Evolutionary conservation across 2,888 invertebrate genomes (phyloP).

Genomic region (Stenodema calcarata): DNA sequence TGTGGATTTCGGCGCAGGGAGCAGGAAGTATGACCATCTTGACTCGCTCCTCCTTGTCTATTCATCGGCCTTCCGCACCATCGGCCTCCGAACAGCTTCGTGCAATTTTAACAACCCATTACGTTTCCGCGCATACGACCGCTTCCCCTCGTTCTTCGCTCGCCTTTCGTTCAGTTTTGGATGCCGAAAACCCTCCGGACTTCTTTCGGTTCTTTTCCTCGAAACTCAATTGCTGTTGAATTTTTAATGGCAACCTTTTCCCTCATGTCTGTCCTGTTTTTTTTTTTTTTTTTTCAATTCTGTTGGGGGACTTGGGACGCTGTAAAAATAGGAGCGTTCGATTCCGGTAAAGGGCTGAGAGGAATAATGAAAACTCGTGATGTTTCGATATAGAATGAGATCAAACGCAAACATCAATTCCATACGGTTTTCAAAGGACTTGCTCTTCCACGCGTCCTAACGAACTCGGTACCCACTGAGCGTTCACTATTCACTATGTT

Average conservation of each 20-base stretch:
- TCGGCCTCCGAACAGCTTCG: not conserved
- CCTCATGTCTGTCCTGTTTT: not conserved
- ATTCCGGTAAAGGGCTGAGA: not conserved
- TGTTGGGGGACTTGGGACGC: not conserved
- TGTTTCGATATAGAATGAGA: too few relatives aligned
- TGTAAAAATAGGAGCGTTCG: not conserved
- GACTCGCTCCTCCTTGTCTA: not conserved
- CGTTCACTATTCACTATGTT: too few relatives aligned
- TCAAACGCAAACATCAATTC: too few relatives aligned
- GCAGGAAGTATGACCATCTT: not conserved
- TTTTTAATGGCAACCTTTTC: not conserved
- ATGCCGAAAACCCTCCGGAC: not conserved
- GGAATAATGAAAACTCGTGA: too few relatives aligned
- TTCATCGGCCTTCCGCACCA: not conserved
- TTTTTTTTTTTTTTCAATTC: not conserved
- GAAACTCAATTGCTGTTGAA: not conserved
- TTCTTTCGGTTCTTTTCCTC: not conserved
- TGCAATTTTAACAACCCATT: not conserved
- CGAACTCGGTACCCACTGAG: too few relatives aligned
- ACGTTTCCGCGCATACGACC: not conserved
- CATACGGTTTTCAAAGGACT: too few relatives aligned
- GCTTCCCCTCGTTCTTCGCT: not conserved
- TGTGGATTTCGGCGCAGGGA: not conserved
- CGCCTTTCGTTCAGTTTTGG: not conserved
- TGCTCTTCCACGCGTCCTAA: too few relatives aligned